Conservation (phyloP, 1,140 invertebrate genomes). For the Bathynomus jamesi region DNA sequence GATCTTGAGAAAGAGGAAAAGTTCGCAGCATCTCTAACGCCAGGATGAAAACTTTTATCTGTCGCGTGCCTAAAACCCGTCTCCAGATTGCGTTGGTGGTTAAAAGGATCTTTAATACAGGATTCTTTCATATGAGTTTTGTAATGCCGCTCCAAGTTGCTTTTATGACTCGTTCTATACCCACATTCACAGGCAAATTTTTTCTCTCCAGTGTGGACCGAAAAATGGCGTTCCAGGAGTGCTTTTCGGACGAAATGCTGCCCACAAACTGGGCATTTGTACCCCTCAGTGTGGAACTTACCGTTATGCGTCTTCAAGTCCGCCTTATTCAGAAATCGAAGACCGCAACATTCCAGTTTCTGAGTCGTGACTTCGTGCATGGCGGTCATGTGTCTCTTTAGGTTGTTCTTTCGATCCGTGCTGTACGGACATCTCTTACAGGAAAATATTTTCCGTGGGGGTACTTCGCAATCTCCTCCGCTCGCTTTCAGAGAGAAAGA, state of each 20-base stretch:
- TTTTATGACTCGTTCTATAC: constrained; percentile 50
- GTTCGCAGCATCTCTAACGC: too few species aligned
- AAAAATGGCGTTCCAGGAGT: constrained; percentile 47
- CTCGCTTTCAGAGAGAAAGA: too few species aligned
- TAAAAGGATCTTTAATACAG: too few species aligned
- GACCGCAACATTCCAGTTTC: constrained; percentile 45
- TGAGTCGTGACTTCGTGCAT: constrained; percentile 47
- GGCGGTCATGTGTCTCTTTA: constrained; percentile 47
- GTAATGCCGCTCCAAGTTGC: constrained; percentile 47
- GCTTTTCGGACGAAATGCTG: constrained; percentile 48
- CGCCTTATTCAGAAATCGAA: constrained; percentile 45
- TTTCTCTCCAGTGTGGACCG: constrained; percentile 46
- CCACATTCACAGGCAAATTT: constrained; percentile 47
- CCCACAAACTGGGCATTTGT: constrained; percentile 45
- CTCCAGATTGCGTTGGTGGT: too few species aligned
- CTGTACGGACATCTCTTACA: constrained; percentile 44
- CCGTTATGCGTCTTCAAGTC: constrained; percentile 45
- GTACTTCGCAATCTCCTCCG: not conserved
- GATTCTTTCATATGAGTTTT: not conserved
- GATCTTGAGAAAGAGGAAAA: too few species aligned
- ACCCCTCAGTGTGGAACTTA: constrained; percentile 44
- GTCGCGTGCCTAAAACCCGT: too few species aligned
- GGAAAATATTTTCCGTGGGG: constrained; percentile 2
- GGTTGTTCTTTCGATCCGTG: constrained; percentile 48
- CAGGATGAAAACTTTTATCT: too few species aligned